Conservation (phyloP, 2,888 invertebrate genomes). For the Pantelozetes paolii region DNA sequence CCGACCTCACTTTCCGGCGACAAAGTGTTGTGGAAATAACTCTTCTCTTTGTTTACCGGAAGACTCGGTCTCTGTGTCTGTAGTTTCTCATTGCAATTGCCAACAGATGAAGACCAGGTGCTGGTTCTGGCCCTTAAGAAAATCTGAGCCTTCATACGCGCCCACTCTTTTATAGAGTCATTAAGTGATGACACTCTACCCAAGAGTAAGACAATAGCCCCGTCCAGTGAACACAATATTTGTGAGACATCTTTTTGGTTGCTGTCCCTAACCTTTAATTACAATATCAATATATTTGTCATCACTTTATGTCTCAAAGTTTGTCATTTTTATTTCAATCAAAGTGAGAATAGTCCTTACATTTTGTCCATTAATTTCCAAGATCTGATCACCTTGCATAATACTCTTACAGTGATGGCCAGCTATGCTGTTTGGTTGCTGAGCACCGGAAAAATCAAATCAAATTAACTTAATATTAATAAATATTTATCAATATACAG, state of each 20-base stretch:
- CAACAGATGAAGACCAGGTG: slow-evolving; percentile 48
- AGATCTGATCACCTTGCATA: slow-evolving; percentile 49
- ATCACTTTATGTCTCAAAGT: not conserved
- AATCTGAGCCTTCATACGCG: slow-evolving; percentile 47
- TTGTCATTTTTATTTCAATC: no score
- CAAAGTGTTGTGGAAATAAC: slow-evolving; percentile 39
- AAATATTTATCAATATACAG: not conserved
- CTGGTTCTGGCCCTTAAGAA: slow-evolving; percentile 47
- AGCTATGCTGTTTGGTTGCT: slow-evolving; percentile 50
- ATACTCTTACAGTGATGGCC: slow-evolving; percentile 47
- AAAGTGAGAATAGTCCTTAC: no score
- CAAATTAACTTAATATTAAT: not conserved
- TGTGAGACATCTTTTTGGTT: slow-evolving; percentile 49
- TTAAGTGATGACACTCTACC: slow-evolving; percentile 49
- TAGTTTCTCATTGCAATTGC: slow-evolving; percentile 46
- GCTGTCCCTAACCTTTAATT: slow-evolving; percentile 45
- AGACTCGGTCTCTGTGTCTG: slow-evolving; percentile 48
- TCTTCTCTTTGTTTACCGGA: slow-evolving; percentile 46
- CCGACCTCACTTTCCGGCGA: slow-evolving; percentile 28
- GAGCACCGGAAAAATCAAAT: not conserved
- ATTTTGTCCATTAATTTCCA: slow-evolving; percentile 50
- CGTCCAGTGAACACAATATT: slow-evolving; percentile 49
- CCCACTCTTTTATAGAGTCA: slow-evolving; percentile 49
- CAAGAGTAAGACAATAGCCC: slow-evolving; percentile 49
- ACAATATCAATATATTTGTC: not conserved